Percentiles rank a stretch among this genome's conserved stretches.
These are phyloP conservation scores for Hemicentrotus pulcherrimus DNA, from an alignment of 35 echinoderm and acorn worm genomes.

Conservation along the genomic window DNA sequence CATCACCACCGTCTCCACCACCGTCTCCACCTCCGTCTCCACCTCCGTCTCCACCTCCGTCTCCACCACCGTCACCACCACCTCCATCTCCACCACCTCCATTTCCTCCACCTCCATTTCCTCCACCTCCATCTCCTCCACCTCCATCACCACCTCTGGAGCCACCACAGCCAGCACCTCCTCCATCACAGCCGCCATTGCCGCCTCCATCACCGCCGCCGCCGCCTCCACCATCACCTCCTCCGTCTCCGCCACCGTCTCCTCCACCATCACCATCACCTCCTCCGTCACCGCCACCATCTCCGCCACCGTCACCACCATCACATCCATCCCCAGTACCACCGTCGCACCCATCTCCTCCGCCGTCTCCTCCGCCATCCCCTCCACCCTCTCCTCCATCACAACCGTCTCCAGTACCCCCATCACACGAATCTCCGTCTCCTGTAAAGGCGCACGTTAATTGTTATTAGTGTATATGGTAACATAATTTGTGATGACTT, in stretches of 20 bases:
- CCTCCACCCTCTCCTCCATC: constrained; percentile 21
- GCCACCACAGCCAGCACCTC: neutral
- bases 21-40: neutral
- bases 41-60: neutral
- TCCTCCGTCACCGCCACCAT: neutral
- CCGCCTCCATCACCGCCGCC: neutral
- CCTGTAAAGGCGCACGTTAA: neutral
- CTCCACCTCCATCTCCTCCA: no score
- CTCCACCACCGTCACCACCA: neutral
- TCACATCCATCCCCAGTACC: neutral
- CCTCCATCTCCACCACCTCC: neutral
- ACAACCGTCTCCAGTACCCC: constrained; percentile 24
- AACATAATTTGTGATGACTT: no score
- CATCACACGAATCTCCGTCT: neutral
- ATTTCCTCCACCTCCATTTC: neutral
- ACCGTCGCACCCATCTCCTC: neutral
- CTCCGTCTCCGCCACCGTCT: neutral
- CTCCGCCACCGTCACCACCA: neutral
- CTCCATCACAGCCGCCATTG: neutral
- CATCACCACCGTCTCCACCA: neutral
- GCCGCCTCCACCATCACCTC: neutral
- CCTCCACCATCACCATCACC: neutral
- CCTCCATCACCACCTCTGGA: neutral
- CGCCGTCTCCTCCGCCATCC: neutral
- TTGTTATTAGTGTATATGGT: neutral